Percentiles rank a stretch among this genome's conserved stretches.
phyloP scores from a whole-genome alignment of 2,888 invertebrate species.

The Apotomis betuletana region DNA sequence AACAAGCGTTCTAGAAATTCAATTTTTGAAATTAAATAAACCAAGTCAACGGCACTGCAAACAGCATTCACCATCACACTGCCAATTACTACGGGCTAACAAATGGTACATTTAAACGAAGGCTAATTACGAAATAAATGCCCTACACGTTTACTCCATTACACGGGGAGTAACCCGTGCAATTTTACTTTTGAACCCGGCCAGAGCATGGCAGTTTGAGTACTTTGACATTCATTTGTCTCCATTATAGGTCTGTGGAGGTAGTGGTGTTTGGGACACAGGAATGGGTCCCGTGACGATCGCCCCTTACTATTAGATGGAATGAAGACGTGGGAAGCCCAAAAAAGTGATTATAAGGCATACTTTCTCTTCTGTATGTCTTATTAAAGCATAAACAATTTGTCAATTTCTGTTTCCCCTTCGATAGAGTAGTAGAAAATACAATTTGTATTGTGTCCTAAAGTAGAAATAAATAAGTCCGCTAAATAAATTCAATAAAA shows the following conservation, averaged over 20 bases:
- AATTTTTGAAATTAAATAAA: slow-evolving; percentile 23
- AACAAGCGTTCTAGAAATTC: not conserved
- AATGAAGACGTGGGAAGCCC: slow-evolving; percentile 46
- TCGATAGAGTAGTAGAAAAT: too few species aligned
- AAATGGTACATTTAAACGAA: slow-evolving; percentile 62
- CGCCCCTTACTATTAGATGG: slow-evolving; percentile 49
- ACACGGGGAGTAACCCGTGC: slow-evolving; percentile 65
- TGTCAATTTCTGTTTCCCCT: too few species aligned
- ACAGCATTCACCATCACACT: slow-evolving; percentile 43
- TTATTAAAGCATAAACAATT: too few species aligned
- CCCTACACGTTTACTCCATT: slow-evolving; percentile 79
- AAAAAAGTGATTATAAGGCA: slow-evolving; percentile 21
- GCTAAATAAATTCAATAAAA: too few species aligned
- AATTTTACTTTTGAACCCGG: slow-evolving; percentile 70
- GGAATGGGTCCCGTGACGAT: slow-evolving; percentile 65
- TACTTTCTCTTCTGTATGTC: not conserved
- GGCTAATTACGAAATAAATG: slow-evolving; percentile 76
- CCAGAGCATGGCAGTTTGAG: slow-evolving; percentile 64
- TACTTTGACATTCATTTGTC: slow-evolving; percentile 81
- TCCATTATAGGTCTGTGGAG: slow-evolving; percentile 74
- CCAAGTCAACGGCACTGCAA: slow-evolving; percentile 37
- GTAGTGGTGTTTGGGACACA: slow-evolving; percentile 48
- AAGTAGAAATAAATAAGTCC: too few species aligned
- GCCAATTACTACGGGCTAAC: slow-evolving; percentile 45
- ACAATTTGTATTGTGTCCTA: too few species aligned